Percentiles rank a stretch among this genome's conserved stretches.
Conservation (phyloP, 2,797 vertebrate genomes). For the Pangasius sanitwongsei region DNA sequence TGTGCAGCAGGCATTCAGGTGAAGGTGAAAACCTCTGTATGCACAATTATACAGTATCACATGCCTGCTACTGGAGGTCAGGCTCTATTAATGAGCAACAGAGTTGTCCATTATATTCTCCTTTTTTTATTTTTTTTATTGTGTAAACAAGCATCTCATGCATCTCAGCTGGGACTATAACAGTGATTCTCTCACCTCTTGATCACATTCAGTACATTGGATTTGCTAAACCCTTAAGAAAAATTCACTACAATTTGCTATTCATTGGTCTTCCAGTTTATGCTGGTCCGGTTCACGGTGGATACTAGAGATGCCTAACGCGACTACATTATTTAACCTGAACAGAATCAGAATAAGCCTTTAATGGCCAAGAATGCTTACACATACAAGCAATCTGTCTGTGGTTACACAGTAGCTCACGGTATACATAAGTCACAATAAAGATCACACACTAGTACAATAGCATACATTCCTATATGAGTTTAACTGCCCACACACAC, state of each 20-base stretch:
- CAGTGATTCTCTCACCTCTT: neutral
- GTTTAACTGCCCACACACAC: neutral
- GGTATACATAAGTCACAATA: neutral
- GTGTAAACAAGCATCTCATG: neutral
- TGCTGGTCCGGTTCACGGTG: neutral
- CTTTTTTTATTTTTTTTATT: constrained; percentile 27
- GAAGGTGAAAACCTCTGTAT: constrained; percentile 45
- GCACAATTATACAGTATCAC: constrained; percentile 29
- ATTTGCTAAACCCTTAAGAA: neutral
- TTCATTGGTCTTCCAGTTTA: neutral
- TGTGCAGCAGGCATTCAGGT: constrained; percentile 31
- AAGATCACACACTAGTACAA: neutral
- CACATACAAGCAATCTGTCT: neutral
- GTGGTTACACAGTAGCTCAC: neutral
- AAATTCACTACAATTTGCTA: neutral
- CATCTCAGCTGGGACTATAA: neutral
- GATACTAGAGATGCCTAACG: neutral
- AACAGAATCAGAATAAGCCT: neutral
- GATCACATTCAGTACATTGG: neutral
- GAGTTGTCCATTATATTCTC: constrained; percentile 21
- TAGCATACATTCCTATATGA: neutral
- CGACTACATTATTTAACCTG: neutral
- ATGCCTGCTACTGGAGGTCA: constrained; percentile 42
- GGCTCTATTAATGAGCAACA: constrained; percentile 13
- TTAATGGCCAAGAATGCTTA: neutral